Conservation (phyloP, 2,113 vertebrate genomes). For the Crocuta crocuta region DNA sequence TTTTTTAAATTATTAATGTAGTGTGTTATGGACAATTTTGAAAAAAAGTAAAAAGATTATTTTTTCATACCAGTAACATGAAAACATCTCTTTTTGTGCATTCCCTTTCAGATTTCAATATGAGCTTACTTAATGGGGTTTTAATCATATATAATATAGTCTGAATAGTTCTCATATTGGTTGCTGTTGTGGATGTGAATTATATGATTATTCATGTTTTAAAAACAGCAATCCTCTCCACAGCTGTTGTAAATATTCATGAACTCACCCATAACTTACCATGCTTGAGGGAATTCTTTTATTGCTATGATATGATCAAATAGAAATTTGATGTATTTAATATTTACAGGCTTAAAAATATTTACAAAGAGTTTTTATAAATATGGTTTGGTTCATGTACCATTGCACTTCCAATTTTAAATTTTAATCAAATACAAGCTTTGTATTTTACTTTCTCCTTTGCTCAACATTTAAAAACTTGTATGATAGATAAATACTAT, state of each 20-base stretch:
- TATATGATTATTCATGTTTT: slow-evolving; percentile 24
- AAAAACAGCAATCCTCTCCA: background rate
- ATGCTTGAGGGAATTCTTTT: background rate
- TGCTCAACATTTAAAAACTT: background rate
- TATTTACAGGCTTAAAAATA: background rate
- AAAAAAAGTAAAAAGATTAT: background rate
- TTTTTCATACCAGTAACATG: background rate
- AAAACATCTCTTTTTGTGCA: background rate
- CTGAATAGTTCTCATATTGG: background rate
- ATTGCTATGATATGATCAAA: background rate
- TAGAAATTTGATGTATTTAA: slow-evolving; percentile 26
- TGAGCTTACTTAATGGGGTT: slow-evolving; percentile 1
- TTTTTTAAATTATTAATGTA: slow-evolving; percentile 5
- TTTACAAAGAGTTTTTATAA: slow-evolving; percentile 23
- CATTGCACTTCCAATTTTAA: slow-evolving; percentile 11
- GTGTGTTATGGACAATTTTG: background rate
- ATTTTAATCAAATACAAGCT: background rate
- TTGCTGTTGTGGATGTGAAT: background rate
- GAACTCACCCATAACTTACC: slow-evolving; percentile 27
- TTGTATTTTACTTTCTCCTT: slow-evolving; percentile 38
- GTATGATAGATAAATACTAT: background rate
- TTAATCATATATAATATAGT: background rate
- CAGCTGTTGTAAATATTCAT: slow-evolving; percentile 30
- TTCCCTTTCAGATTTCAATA: background rate
- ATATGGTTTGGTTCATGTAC: background rate